These are phyloP conservation scores for Mastomys coucha DNA, from an alignment of 2,113 vertebrate genomes.

Conservation along the genomic window DNA sequence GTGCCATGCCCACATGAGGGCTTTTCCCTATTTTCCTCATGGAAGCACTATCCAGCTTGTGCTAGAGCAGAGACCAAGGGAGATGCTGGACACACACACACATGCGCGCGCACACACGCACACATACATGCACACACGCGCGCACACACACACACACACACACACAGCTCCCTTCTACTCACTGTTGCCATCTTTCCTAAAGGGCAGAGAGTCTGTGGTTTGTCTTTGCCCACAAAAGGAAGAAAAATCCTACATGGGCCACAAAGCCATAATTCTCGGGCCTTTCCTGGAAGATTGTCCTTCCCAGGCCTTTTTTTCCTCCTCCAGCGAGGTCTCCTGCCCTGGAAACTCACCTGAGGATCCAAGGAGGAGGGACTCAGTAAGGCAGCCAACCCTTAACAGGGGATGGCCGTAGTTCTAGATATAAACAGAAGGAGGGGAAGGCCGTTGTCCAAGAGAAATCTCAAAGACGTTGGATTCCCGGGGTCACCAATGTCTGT, in stretches of 20 bases:
- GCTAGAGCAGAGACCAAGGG: not conserved
- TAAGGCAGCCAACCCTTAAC: not conserved
- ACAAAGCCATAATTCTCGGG: not conserved
- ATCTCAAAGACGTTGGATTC: not conserved
- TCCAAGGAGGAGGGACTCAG: not conserved
- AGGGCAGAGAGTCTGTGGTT: not conserved
- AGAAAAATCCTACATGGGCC: not conserved
- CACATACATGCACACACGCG: not conserved
- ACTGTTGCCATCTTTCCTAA: not conserved
- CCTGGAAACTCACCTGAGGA: not conserved
- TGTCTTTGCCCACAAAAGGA: not conserved
- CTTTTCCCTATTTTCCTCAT: not conserved
- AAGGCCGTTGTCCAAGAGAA: conserved; percentile 12
- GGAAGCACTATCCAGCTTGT: not conserved
- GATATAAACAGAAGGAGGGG: not conserved
- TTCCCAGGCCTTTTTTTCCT: not conserved
- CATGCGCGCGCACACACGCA: not conserved
- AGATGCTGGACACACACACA: not conserved
- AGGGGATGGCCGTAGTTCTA: not conserved
- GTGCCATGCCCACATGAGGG: not conserved
- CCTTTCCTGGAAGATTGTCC: not conserved
- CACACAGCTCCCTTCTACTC: not conserved
- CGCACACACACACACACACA: not conserved
- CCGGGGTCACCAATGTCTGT: not conserved
- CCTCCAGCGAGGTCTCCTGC: not conserved